Evolutionary conservation across 2,797 vertebrate species (phyloP).

Genomic region (Pseudopleuronectes americanus): DNA sequence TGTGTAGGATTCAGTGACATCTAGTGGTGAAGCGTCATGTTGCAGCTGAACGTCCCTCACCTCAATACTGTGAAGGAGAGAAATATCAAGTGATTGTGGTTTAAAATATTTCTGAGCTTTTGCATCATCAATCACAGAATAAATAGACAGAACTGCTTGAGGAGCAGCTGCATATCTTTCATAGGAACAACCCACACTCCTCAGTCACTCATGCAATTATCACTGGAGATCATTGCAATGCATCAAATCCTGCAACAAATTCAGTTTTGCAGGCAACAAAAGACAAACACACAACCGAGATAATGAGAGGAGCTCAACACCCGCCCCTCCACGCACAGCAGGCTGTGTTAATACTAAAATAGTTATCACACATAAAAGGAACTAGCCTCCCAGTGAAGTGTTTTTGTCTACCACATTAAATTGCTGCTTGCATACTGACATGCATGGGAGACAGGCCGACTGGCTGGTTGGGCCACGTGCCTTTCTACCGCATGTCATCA

Average conservation of each 20-base stretch:
- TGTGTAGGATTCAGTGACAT: too few relatives aligned
- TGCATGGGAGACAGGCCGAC: background rate
- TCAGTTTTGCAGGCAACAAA: background rate
- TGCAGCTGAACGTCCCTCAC: too few relatives aligned
- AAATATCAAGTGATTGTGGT: too few relatives aligned
- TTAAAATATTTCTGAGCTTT: too few relatives aligned
- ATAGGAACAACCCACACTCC: too few relatives aligned
- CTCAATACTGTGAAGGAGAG: too few relatives aligned
- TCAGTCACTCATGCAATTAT: too few relatives aligned
- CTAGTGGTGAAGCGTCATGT: too few relatives aligned
- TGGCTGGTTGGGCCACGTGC: background rate
- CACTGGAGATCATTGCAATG: too few relatives aligned
- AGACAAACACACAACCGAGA: background rate
- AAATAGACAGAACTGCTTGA: too few relatives aligned
- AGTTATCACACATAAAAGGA: conserved; percentile 68
- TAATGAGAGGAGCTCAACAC: background rate
- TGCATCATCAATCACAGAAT: too few relatives aligned
- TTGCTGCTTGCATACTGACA: background rate
- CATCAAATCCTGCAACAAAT: background rate
- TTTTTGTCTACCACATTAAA: conserved; percentile 42
- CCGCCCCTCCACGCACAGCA: background rate
- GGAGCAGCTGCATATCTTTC: too few relatives aligned
- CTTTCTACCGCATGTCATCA: conserved; percentile 53
- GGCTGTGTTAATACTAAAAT: conserved; percentile 54
- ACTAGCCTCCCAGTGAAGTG: conserved; percentile 47